Base-by-base conservation (phyloP, 2,888 invertebrate species). In the Icerya purchasi region DNA sequence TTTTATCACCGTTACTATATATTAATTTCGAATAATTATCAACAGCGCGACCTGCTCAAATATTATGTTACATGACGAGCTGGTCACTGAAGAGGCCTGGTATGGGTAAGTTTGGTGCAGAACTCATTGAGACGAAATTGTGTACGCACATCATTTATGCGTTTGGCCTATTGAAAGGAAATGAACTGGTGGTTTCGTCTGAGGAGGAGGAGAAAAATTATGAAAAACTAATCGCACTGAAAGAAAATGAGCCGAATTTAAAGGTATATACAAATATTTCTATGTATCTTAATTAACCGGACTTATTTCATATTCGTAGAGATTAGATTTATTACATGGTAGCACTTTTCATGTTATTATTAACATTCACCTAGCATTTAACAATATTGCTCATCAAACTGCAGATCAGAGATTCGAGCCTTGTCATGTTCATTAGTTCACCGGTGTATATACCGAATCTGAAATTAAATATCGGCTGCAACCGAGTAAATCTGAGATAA, bases 131-230 rank as follows among this genome's bases (percentile, higher is more conserved):
- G 69, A 78, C 92, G 0, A 79, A 77, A 18, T 81, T 94, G 0
- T 97, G 96, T 72, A 94, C 94, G 0, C 94, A 96, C 72, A 76
- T 97, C 50, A 85, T 97, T 61, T 96, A 90, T 70, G 91, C 96
- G 1, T 97, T 96, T 70, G 94, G 90, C 0, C 87, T 90, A 0
- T 76, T 92, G 24, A 87, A 87, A 69, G 87, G 90, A 64, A 83
- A 88, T 72, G 82, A 85, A 68, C 75, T 92, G 1, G 86, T 89
- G 70, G 82, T 81, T 2, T 83, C 80, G 61, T 86, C 85, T 8
- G 85, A 87, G 67, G 89, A 90, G 68, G 79, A 79, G 1, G 89
- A 88, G 65, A 85, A 85, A 78, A 56, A 36, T 36, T 94, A 91
- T 68, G 84, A 86, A 59, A 79, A 86, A 66, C 81, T 94, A 8